A percentile compares a stretch with the other conserved stretches of the same genome.
phyloP scores from a whole-genome alignment of 2,113 vertebrate genomes.

The Macrotus californicus region DNA sequence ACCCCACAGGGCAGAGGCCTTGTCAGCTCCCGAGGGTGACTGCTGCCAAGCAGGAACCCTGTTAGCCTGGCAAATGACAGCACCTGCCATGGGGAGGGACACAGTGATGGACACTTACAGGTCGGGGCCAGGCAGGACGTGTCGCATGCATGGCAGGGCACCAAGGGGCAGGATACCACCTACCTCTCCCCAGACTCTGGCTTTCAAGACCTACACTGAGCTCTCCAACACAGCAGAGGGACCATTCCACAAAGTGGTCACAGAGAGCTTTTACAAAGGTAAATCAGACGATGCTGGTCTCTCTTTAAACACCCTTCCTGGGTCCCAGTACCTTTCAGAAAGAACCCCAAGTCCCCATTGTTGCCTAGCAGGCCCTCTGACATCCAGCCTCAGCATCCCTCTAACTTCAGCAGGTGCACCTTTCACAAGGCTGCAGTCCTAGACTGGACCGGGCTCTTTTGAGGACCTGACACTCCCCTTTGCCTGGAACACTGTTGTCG shows the following conservation, averaged over 20 bases:
- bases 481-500: not conserved
- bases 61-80: not conserved
- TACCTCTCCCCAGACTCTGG: not conserved
- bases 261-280: not conserved
- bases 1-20: not conserved
- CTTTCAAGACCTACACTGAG: not conserved
- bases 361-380: not conserved
- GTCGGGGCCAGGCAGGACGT: not conserved
- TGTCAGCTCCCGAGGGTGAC: not conserved
- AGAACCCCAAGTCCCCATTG: not conserved
- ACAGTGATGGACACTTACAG: not conserved
- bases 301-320: not conserved
- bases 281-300: not conserved
- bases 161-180: not conserved
- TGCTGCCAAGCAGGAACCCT: not conserved
- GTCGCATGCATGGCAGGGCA: not conserved
- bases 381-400: not conserved
- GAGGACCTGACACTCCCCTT: not conserved
- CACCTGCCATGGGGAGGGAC: rapidly evolving
- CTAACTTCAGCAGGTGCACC: not conserved
- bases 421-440: not conserved
- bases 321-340: not conserved
- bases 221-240: not conserved
- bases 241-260: not conserved
- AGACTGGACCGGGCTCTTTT: not conserved